Conservation (phyloP, 1,140 invertebrate species). For the Paracyclopina nana region DNA sequence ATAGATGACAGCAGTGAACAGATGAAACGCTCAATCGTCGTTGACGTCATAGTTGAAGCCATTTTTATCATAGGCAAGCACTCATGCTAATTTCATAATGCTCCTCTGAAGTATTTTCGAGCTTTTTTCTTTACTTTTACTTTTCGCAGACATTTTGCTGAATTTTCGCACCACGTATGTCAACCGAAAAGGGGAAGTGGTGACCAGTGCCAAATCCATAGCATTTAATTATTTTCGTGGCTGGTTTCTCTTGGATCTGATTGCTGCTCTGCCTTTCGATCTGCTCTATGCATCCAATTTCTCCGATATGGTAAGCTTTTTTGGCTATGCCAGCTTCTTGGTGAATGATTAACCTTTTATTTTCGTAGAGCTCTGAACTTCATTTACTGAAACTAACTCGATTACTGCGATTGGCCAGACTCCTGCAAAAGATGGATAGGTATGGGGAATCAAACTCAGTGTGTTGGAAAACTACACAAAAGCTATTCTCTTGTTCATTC, state of each 20-base stretch:
- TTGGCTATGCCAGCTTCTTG: not conserved
- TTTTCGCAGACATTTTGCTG: constrained; percentile 74
- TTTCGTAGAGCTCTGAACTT: constrained; percentile 24
- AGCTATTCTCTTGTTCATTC: too few relatives aligned
- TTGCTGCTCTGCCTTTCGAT: constrained; percentile 51
- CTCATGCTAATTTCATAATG: not conserved
- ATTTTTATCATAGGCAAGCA: constrained; percentile 70
- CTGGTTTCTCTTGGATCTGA: constrained; percentile 43
- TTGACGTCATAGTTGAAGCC: constrained; percentile 81
- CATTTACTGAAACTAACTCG: constrained; percentile 88
- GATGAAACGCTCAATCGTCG: constrained; percentile 53
- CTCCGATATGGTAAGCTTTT: constrained; percentile 44
- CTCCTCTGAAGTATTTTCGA: not conserved
- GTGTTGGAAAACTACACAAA: too few relatives aligned
- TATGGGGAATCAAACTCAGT: too few relatives aligned
- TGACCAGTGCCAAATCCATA: constrained; percentile 70
- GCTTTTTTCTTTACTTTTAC: constrained; percentile 25
- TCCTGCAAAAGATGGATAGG: constrained; percentile 93
- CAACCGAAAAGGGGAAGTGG: constrained; percentile 93
- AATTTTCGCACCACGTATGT: constrained; percentile 98
- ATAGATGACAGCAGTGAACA: constrained; percentile 18
- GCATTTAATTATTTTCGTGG: constrained; percentile 47
- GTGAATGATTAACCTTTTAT: not conserved
- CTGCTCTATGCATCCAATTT: constrained; percentile 59
- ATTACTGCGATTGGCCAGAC: constrained; percentile 63